Evolutionary conservation across 2,888 invertebrate species (phyloP).

Genomic region (Drosophila hamatofila): DNA sequence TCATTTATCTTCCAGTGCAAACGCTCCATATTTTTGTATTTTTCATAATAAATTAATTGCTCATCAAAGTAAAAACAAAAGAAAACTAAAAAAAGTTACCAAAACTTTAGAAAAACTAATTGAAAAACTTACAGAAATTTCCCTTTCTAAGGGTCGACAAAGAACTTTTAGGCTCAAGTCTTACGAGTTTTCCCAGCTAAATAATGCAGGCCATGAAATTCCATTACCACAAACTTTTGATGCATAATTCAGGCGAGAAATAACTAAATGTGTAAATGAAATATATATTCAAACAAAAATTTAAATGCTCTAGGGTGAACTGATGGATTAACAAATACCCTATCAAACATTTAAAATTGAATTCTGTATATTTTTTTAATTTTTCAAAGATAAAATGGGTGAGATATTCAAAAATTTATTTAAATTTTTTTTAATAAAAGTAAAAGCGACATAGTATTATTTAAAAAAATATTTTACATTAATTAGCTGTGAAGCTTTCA

Average conservation of each 20-base stretch:
- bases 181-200: constrained; percentile 31
- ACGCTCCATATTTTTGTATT: neutral
- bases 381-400: too few relatives aligned
- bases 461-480: too few relatives aligned
- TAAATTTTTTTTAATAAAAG: too few relatives aligned
- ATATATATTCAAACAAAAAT: neutral
- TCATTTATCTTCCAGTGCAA: neutral
- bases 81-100: neutral
- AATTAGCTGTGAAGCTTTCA: too few relatives aligned
- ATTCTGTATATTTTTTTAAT: too few relatives aligned
- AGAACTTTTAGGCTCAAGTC: constrained; percentile 11
- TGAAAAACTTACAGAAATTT: constrained; percentile 10
- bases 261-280: neutral
- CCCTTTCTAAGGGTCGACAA: neutral
- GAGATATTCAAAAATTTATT: too few relatives aligned
- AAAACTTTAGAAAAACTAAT: constrained; percentile 3
- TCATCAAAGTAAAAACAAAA: neutral
- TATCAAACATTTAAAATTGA: too few relatives aligned
- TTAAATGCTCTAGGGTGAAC: neutral
- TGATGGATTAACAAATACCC: neutral
- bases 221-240: constrained; percentile 15
- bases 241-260: constrained; percentile 18
- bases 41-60: constrained; percentile 18
- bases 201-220: constrained; percentile 28
- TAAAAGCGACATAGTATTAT: too few relatives aligned